These are phyloP conservation scores for Halcyon senegalensis DNA, from an alignment of 2,113 vertebrate genomes.

Conservation along the genomic window DNA sequence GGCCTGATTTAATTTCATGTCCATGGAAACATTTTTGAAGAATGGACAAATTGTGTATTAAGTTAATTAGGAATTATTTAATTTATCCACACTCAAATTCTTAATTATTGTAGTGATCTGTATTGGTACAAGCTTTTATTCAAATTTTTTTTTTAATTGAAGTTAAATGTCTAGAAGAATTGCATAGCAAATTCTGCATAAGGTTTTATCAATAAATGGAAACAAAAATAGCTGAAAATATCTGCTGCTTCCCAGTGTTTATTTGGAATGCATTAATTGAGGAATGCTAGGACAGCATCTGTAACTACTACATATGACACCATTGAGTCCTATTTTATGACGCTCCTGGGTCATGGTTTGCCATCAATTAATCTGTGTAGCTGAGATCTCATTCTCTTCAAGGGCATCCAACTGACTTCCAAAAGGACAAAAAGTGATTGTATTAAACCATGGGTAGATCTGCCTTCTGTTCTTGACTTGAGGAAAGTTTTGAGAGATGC, in stretches of 20 bases:
- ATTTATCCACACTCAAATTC: background rate
- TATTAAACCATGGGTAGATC: background rate
- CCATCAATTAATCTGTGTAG: background rate
- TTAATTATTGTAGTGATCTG: background rate
- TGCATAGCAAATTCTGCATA: background rate
- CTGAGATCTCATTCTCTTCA: background rate
- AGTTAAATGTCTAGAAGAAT: background rate
- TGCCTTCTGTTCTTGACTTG: background rate
- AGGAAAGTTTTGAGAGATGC: background rate
- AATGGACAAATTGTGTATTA: background rate
- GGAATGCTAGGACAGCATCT: background rate
- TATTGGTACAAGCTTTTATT: background rate
- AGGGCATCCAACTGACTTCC: background rate
- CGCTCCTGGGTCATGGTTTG: background rate
- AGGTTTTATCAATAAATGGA: background rate
- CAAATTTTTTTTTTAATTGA: background rate
- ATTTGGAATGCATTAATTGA: background rate
- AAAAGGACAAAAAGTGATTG: background rate
- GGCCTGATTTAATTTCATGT: background rate
- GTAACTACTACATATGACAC: background rate
- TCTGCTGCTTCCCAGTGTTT: background rate
- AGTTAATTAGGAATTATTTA: background rate
- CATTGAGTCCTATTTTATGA: background rate
- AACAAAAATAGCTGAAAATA: background rate
- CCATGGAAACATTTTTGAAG: background rate